Conservation (phyloP, 2,888 invertebrate genomes). For the Pantelozetes paolii region DNA sequence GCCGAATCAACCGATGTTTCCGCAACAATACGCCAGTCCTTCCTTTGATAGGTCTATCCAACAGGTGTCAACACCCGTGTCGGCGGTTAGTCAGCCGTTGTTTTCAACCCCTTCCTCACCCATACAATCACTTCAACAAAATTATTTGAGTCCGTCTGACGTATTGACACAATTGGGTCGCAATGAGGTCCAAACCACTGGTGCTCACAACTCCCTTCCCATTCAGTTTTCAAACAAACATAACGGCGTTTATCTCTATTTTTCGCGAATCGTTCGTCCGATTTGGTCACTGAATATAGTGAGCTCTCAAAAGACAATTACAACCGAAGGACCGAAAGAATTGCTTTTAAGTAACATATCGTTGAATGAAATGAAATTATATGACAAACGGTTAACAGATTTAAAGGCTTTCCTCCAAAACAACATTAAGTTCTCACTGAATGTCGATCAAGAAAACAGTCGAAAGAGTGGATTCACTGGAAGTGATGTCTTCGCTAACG, state of each 20-base stretch:
- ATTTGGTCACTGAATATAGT: constrained; percentile 66
- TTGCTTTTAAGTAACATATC: constrained; percentile 66
- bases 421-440: constrained; percentile 59
- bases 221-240: constrained; percentile 69
- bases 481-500: constrained; percentile 52
- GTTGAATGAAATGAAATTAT: constrained; percentile 66
- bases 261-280: constrained; percentile 77
- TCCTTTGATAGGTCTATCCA: not conserved
- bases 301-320: constrained; percentile 15
- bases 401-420: constrained; percentile 69
- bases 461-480: constrained; percentile 49
- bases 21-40: not conserved
- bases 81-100: constrained; percentile 18
- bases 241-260: constrained; percentile 85
- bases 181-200: not conserved
- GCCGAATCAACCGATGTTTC: not conserved
- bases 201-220: not conserved
- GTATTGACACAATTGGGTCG: not conserved
- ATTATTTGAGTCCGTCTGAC: constrained; percentile 18
- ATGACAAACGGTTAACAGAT: constrained; percentile 70
- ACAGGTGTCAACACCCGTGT: constrained; percentile 32
- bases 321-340: constrained; percentile 38
- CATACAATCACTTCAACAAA: constrained; percentile 17
- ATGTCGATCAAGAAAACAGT: constrained; percentile 43
- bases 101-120: constrained; percentile 20